Conservation (phyloP, 2,888 invertebrate genomes). For the Apodemia mormo region DNA sequence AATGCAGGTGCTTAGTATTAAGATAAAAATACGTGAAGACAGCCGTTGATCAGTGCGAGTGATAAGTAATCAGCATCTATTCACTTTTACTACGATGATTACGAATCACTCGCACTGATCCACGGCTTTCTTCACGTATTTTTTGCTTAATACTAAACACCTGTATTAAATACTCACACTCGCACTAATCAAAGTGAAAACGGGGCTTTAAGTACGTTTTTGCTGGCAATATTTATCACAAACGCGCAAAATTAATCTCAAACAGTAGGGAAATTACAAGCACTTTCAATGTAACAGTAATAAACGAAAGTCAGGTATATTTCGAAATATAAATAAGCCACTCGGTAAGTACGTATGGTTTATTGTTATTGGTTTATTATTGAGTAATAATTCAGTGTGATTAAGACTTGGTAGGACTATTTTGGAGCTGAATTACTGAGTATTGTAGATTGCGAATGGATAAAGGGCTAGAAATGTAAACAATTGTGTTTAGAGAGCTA, state of each 20-base stretch:
- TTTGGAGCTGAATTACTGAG: conserved; percentile 1
- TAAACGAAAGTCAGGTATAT: background rate
- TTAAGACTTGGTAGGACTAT: conserved; percentile 13
- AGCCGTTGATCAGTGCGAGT: too few species aligned
- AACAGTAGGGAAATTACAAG: background rate
- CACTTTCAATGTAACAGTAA: background rate
- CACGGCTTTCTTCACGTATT: too few species aligned
- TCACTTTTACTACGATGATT: too few species aligned
- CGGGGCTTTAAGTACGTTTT: background rate
- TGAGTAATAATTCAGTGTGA: conserved; percentile 15
- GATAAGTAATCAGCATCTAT: too few species aligned
- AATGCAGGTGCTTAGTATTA: too few species aligned
- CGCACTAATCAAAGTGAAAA: too few species aligned
- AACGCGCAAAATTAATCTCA: background rate
- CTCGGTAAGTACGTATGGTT: conserved; percentile 15
- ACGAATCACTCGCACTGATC: too few species aligned
- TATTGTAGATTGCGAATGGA: conserved; percentile 3
- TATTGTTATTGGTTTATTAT: conserved; percentile 19
- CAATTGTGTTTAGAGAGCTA: conserved; percentile 5
- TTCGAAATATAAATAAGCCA: background rate
- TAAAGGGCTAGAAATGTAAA: background rate
- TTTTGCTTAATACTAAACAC: too few species aligned
- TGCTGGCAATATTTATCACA: background rate
- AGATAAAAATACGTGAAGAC: too few species aligned
- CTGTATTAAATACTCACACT: too few species aligned